phyloP scores from a whole-genome alignment of 2,113 vertebrate species.

The Myanophis thanlyinensis region DNA sequence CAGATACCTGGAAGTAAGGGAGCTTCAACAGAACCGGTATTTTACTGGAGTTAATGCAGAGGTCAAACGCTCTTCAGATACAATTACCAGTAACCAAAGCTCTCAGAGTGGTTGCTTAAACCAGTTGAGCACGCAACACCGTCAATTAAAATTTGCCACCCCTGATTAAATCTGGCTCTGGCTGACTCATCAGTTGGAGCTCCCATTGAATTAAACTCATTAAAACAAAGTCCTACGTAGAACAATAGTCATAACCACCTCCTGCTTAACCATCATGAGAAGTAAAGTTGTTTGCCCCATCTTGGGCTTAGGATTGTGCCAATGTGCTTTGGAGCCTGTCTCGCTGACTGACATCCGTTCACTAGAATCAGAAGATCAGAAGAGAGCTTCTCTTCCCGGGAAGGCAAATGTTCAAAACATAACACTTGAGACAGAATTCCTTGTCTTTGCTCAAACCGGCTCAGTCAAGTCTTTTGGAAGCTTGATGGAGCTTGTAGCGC shows the following conservation, averaged over 20 bases:
- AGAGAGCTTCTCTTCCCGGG: not conserved
- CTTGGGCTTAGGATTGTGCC: not conserved
- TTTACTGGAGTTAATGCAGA: not conserved
- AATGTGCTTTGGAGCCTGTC: not conserved
- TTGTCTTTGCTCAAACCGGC: not conserved
- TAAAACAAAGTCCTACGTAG: not conserved
- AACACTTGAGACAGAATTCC: not conserved
- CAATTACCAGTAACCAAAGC: not conserved
- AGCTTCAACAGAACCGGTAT: not conserved
- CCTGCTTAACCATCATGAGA: not conserved
- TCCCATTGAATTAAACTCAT: slow-evolving; percentile 2
- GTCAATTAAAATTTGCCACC: not conserved
- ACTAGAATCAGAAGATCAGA: not conserved
- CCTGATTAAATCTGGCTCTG: not conserved
- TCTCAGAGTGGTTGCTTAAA: not conserved
- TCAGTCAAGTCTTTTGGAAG: slow-evolving; percentile 1
- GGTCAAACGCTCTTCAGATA: not conserved
- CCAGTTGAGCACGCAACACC: not conserved
- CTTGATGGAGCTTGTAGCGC: slow-evolving; percentile 19
- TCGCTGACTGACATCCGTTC: not conserved
- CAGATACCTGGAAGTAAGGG: not conserved
- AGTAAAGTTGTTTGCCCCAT: not conserved
- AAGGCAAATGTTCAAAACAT: not conserved
- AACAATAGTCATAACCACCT: not conserved
- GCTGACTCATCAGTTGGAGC: not conserved